Percentiles rank a stretch among this genome's conserved stretches.
phyloP scores from a whole-genome alignment of 2,888 invertebrate species.

The Rotaria macrura region DNA sequence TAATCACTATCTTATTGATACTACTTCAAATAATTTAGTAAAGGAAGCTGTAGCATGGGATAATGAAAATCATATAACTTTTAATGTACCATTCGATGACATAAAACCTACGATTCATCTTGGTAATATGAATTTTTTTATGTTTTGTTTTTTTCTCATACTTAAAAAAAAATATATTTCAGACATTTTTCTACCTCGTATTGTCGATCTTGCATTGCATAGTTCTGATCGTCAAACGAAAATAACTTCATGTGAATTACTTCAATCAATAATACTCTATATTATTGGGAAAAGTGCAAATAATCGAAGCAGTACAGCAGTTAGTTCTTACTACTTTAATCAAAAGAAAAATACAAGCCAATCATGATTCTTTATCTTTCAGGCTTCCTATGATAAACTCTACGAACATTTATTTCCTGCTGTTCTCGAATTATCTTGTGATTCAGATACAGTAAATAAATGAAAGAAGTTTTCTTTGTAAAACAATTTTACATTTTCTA shows the following conservation, averaged over 20 bases:
- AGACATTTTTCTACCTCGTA: constrained; percentile 58
- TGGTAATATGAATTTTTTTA: constrained; percentile 47
- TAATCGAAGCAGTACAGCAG: neutral
- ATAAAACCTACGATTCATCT: constrained; percentile 55
- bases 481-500: neutral
- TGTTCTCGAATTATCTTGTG: constrained; percentile 58
- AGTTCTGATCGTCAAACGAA: constrained; percentile 61
- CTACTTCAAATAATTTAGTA: constrained; percentile 41
- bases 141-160: no score
- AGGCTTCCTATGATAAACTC: constrained; percentile 50
- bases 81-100: constrained; percentile 57
- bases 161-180: no score
- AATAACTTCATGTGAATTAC: constrained; percentile 61
- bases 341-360: neutral
- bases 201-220: constrained; percentile 57
- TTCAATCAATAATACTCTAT: constrained; percentile 59
- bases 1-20: constrained; percentile 43
- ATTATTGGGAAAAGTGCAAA: constrained; percentile 54
- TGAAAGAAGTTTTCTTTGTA: constrained; percentile 38
- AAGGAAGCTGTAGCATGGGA: constrained; percentile 53
- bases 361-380: neutral
- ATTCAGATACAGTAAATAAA: constrained; percentile 56
- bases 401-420: constrained; percentile 54
- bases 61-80: constrained; percentile 52
- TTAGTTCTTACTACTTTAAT: neutral